Percentiles rank a stretch among this genome's conserved stretches.
Evolutionary conservation across 2,797 vertebrate species (phyloP).

Genomic region (Brachyalestes nurse): DNA sequence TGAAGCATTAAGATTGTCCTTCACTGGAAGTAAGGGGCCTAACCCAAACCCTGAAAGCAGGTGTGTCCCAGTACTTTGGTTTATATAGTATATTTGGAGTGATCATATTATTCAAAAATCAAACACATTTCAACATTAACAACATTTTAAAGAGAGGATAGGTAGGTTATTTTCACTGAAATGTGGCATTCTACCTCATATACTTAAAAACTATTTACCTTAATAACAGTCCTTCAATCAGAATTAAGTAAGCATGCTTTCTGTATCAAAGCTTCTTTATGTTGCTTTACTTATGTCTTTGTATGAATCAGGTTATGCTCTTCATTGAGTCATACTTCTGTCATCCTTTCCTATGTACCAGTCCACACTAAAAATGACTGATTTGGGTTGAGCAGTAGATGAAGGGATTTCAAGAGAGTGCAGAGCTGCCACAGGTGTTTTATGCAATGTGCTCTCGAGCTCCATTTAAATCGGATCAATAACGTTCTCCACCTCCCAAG

Average conservation of each 20-base stretch:
- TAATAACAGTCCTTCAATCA: background rate
- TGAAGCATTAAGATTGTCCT: no score
- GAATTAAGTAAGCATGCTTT: background rate
- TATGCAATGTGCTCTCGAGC: constrained; percentile 34
- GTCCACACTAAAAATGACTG: constrained; percentile 38
- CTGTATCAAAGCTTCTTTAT: background rate
- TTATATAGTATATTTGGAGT: no score
- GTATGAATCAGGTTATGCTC: background rate
- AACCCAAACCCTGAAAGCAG: no score
- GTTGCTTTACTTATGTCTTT: background rate
- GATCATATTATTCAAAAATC: no score
- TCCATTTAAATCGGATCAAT: constrained; percentile 49
- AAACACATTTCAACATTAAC: no score
- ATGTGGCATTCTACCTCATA: background rate
- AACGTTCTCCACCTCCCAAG: constrained; percentile 32
- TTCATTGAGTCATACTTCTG: constrained; percentile 7
- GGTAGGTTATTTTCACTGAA: no score
- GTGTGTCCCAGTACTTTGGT: no score
- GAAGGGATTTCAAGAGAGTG: constrained; percentile 17
- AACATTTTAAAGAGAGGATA: no score
- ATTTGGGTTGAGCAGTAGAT: constrained; percentile 3
- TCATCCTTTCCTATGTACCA: background rate
- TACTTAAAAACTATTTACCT: background rate
- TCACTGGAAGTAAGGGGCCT: no score
- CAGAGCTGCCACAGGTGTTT: constrained; percentile 37